Percentiles rank a stretch among this genome's conserved stretches.
Evolutionary conservation across 2,797 vertebrate species (phyloP).

Genomic region (Ataeniobius toweri): DNA sequence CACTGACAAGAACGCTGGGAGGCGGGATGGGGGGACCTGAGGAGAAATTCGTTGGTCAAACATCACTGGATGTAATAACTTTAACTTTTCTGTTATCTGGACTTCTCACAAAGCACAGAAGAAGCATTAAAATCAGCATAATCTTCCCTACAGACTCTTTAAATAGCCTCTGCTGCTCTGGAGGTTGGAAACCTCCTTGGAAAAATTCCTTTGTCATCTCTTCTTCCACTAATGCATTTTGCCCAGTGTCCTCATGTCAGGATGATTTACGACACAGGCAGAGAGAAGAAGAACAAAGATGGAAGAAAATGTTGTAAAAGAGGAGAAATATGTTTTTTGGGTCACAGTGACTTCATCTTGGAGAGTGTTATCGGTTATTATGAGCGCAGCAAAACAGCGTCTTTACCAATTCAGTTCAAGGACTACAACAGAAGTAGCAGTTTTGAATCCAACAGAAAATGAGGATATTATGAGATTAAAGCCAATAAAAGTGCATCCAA

Average conservation of each 20-base stretch:
- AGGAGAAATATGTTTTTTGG: background rate
- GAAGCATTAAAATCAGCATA: background rate
- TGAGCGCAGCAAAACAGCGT: background rate
- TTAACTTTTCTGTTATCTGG: background rate
- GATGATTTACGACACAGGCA: conserved; percentile 53
- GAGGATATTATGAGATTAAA: too few species aligned
- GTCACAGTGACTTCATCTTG: background rate
- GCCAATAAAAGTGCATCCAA: too few species aligned
- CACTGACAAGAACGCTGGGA: conserved; percentile 82
- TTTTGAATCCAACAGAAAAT: too few species aligned
- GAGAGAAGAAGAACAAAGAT: background rate
- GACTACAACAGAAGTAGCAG: too few species aligned
- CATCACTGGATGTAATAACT: background rate
- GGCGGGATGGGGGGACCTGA: conserved; percentile 90
- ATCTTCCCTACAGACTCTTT: background rate
- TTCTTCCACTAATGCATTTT: conserved; percentile 1
- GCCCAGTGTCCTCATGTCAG: conserved; percentile 48
- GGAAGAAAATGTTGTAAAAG: background rate
- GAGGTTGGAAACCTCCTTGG: conserved; percentile 4
- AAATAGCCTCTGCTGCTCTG: background rate
- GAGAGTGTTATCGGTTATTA: background rate
- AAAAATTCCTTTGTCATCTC: background rate
- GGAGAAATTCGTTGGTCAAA: background rate
- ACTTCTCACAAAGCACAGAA: background rate
- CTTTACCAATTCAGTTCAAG: too few species aligned